Base-by-base conservation (phyloP, 1,140 invertebrate genomes). In the Rhizoglyphus robini region DNA sequence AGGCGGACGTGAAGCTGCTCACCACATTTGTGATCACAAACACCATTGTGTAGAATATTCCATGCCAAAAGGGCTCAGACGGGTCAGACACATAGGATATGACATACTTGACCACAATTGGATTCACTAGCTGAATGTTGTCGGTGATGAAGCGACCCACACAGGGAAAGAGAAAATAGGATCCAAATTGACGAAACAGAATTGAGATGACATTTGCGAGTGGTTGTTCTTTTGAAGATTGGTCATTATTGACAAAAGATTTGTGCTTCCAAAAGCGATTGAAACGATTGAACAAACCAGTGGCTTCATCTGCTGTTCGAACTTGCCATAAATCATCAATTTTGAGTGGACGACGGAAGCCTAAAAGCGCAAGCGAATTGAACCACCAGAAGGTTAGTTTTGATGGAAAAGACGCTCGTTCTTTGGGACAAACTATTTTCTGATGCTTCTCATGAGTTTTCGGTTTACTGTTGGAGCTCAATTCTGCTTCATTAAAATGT, bases 41-140 rank as follows among this genome's bases (percentile, higher is more conserved):
- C 68, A 78, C 70, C 1, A 74, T 68, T 0, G 89, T 84, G 76
- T 89, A 96, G 4, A 92, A 74, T 69, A 86, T 88, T 25, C 92
- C 93, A 74, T 87, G 87, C 90, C 91, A 95, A 69, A 82, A 70
- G 8, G 51, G 51, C 20, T 8, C 51, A 8, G 8, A 5, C 8
- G 8, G 20, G 20, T 54, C 51, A 54, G 8, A 11, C 8, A 32
- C 8, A 32, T 27, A 54, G 51, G 8, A 27, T 8, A 54, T 54
- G 8, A 54, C 51, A 11, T 54, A 54, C 51, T 54, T 54, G 8
- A 54, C 31, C 23, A 54, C 51, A 5, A 54, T 8, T 25, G 51
- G 51, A 54, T 54, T 54, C 20, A 23, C 20, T 32, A 54, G 20
- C 23, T 5, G 8, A 8, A 54, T 5, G 23, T 11, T 54, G 20